Conservation (phyloP, 2,888 invertebrate genomes). For the Elmis aenea region DNA sequence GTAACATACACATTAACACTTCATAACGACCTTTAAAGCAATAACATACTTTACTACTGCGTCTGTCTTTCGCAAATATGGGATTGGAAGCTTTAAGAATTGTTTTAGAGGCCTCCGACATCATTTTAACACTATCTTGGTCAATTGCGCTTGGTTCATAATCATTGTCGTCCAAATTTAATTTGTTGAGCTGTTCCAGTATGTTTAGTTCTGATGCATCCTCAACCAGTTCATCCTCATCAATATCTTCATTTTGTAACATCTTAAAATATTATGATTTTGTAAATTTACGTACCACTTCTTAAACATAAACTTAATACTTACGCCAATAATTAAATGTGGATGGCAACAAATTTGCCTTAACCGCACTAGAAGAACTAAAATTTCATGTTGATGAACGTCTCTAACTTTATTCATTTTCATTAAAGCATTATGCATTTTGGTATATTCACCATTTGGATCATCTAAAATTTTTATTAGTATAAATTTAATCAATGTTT, state of each 20-base stretch:
- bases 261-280: too few species aligned
- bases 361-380: conserved; percentile 77
- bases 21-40: background rate
- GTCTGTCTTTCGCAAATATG: conserved; percentile 56
- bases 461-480: conserved; percentile 17
- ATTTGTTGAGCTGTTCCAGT: conserved; percentile 58
- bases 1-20: conserved; percentile 18
- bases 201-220: conserved; percentile 53
- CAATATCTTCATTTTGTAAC: conserved; percentile 47
- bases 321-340: conserved; percentile 66
- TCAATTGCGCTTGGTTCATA: too few species aligned
- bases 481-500: conserved; percentile 2
- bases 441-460: conserved; percentile 50
- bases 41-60: conserved; percentile 58
- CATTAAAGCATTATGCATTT: conserved; percentile 61
- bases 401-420: conserved; percentile 51
- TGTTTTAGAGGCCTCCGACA: conserved; percentile 56
- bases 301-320: too few species aligned
- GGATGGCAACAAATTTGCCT: conserved; percentile 90
- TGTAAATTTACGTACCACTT: too few species aligned
- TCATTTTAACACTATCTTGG: too few species aligned
- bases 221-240: conserved; percentile 40
- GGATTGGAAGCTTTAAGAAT: conserved; percentile 66
- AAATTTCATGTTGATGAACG: conserved; percentile 57
- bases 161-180: conserved; percentile 50